phyloP scores from a whole-genome alignment of 2,113 vertebrate species.

The Colaptes auratus region DNA sequence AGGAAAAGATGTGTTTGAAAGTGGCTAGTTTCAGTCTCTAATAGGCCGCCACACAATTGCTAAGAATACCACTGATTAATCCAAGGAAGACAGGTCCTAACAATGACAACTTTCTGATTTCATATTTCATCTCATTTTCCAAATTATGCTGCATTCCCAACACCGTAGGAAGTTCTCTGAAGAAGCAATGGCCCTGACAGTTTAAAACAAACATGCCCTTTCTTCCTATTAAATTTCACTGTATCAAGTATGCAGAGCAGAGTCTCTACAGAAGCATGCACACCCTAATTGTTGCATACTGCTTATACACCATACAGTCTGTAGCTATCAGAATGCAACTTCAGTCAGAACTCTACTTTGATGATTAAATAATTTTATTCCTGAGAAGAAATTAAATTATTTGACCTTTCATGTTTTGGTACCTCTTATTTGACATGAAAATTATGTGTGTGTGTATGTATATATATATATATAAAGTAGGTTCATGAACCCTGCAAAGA shows the following conservation, averaged over 20 bases:
- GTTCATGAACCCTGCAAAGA: not conserved
- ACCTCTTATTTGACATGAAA: not conserved
- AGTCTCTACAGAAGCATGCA: not conserved
- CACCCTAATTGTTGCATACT: not conserved
- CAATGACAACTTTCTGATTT: slow-evolving; percentile 65
- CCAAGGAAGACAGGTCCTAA: not conserved
- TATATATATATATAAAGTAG: not conserved
- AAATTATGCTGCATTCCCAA: slow-evolving; percentile 35
- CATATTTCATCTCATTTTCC: slow-evolving; percentile 50
- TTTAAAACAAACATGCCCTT: not conserved
- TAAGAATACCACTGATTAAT: not conserved
- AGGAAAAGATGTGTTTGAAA: slow-evolving; percentile 28
- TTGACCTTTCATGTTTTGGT: not conserved
- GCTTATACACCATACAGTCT: not conserved
- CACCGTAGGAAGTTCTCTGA: not conserved
- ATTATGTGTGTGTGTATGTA: not conserved
- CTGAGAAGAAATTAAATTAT: slow-evolving; percentile 27
- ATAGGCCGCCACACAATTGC: not conserved
- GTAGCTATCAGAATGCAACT: not conserved
- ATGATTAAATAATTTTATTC: not conserved
- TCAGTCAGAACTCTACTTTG: not conserved
- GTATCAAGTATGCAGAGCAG: not conserved
- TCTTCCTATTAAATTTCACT: slow-evolving; percentile 13
- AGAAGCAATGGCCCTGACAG: not conserved
- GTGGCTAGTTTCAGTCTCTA: slow-evolving; percentile 5